Percentiles rank a stretch among this genome's conserved stretches.
Conservation (phyloP, 2,888 invertebrate genomes). For the Drosophila nr. medialis region DNA sequence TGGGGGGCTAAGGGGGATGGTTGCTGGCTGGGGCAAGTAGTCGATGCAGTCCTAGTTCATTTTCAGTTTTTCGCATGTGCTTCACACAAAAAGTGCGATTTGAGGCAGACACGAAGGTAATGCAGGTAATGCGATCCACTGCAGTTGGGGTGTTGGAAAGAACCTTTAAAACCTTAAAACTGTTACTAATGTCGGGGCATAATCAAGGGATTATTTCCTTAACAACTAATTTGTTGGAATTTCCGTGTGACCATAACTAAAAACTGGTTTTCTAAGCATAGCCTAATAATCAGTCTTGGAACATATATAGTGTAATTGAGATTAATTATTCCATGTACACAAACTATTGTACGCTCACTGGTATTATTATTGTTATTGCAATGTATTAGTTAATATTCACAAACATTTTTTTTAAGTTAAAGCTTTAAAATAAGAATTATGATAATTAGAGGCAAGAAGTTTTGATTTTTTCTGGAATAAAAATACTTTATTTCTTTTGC, state of each 20-base stretch:
- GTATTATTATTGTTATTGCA: not conserved
- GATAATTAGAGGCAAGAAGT: not conserved
- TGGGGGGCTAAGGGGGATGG: not conserved
- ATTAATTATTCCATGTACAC: not conserved
- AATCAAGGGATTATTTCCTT: conserved; percentile 1
- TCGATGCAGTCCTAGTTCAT: conserved; percentile 63
- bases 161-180: conserved; percentile 25
- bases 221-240: not conserved
- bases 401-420: not conserved
- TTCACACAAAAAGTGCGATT: conserved; percentile 40
- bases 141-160: not conserved
- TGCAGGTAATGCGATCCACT: conserved; percentile 35
- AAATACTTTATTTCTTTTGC: not conserved
- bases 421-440: not conserved
- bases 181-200: not conserved
- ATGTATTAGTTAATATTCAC: not conserved
- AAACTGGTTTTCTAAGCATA: not conserved
- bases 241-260: not conserved
- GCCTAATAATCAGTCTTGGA: not conserved
- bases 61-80: conserved; percentile 68
- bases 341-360: not conserved
- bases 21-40: conserved; percentile 21
- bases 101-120: conserved; percentile 52
- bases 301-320: not conserved
- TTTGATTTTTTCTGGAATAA: not conserved